Evolutionary conservation across 2,888 invertebrate genomes (phyloP).

Genomic region (Ectobius pallidus): DNA sequence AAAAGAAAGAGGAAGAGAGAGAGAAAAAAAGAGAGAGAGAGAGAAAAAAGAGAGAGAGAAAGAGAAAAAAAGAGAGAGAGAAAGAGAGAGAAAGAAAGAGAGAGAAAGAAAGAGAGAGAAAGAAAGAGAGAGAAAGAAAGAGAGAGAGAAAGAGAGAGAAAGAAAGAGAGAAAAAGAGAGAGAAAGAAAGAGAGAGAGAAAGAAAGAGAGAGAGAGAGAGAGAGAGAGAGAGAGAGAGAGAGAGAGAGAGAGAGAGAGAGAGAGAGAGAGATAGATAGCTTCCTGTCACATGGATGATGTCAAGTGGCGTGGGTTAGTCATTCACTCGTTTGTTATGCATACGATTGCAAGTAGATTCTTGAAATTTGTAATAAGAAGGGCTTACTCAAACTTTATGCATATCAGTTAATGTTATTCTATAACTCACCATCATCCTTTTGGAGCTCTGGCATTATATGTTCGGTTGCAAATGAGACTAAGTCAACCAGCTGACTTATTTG

Average conservation of each 20-base stretch:
- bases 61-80: not conserved
- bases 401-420: too few species aligned
- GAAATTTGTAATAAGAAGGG: too few species aligned
- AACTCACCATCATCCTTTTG: conserved; percentile 70
- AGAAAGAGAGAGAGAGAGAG: not conserved
- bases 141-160: not conserved
- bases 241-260: not conserved
- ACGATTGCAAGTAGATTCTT: too few species aligned
- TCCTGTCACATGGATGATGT: too few species aligned
- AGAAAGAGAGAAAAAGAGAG: not conserved
- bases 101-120: not conserved
- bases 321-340: too few species aligned
- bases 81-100: not conserved
- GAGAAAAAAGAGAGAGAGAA: not conserved
- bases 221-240: conserved; percentile 1
- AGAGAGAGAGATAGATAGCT: not conserved
- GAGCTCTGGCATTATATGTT: conserved; percentile 87
- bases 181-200: not conserved
- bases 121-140: not conserved
- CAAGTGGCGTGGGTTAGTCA: too few species aligned
- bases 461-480: conserved; percentile 84
- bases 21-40: not conserved
- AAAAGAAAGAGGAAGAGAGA: not conserved
- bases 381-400: too few species aligned
- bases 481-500: conserved; percentile 90